Conservation (phyloP, 2,888 invertebrate genomes). For the Chironomus tentans region DNA sequence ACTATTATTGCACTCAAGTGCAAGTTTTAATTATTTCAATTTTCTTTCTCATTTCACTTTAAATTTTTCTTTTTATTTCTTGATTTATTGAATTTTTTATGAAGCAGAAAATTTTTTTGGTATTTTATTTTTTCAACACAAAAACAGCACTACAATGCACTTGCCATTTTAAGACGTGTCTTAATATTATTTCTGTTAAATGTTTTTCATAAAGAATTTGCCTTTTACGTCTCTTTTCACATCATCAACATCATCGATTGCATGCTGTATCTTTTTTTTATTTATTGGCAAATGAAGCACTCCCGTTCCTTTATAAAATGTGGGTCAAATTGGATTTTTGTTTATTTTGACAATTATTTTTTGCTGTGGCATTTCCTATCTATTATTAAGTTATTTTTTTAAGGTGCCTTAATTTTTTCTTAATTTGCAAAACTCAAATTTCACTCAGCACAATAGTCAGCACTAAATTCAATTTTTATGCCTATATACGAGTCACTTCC, state of each 20-base stretch:
- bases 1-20: neutral
- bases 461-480: neutral
- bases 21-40: neutral
- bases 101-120: neutral
- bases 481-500: neutral
- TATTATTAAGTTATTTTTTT: neutral
- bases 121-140: neutral
- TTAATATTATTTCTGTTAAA: neutral
- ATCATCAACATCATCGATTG: neutral
- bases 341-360: neutral
- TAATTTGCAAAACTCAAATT: no score
- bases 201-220: neutral
- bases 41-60: neutral
- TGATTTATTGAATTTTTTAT: neutral
- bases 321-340: neutral
- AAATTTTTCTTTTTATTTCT: neutral
- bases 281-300: neutral
- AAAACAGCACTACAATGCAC: neutral
- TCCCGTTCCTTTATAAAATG: neutral
- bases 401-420: neutral
- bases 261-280: neutral
- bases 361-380: no score
- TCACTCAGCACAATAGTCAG: no score
- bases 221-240: neutral
- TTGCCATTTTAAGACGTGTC: slow-evolving; percentile 5